phyloP scores from a whole-genome alignment of 2,113 vertebrate genomes.

The Synodontis membranacea region DNA sequence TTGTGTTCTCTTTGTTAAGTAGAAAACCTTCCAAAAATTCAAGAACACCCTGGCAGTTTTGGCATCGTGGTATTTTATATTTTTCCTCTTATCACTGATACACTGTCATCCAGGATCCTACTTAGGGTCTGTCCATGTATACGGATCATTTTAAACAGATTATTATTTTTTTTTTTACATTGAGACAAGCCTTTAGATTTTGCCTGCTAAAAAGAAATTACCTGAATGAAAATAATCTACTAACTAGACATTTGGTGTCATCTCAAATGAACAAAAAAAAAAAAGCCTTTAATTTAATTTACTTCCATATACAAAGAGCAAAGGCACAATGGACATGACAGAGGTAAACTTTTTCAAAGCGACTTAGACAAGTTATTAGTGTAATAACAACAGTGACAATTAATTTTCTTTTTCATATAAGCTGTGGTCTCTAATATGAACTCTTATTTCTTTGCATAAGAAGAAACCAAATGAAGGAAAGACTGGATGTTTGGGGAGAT shows the following conservation, averaged over 20 bases:
- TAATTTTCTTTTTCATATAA: neutral
- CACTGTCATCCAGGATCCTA: neutral
- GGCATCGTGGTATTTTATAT: neutral
- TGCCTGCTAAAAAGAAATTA: neutral
- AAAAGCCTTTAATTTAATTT: neutral
- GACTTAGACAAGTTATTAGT: neutral
- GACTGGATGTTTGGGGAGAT: neutral
- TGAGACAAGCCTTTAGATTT: neutral
- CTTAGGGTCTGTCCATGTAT: neutral
- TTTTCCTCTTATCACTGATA: neutral
- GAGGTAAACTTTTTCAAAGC: neutral
- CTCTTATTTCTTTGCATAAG: neutral
- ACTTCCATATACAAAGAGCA: neutral
- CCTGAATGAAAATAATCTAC: neutral
- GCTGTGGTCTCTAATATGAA: neutral
- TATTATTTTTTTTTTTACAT: neutral
- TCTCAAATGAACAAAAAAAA: neutral
- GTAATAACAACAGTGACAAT: neutral
- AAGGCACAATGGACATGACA: constrained; percentile 9
- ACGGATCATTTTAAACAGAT: neutral
- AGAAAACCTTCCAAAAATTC: neutral
- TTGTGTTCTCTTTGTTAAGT: neutral
- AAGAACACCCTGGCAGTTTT: neutral
- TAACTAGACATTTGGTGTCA: neutral
- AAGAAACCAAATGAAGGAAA: neutral